Percentiles rank a stretch among this genome's conserved stretches.
These are phyloP conservation scores for Lingula anatina DNA, from an alignment of 2,888 invertebrate species.

Conservation along the genomic window DNA sequence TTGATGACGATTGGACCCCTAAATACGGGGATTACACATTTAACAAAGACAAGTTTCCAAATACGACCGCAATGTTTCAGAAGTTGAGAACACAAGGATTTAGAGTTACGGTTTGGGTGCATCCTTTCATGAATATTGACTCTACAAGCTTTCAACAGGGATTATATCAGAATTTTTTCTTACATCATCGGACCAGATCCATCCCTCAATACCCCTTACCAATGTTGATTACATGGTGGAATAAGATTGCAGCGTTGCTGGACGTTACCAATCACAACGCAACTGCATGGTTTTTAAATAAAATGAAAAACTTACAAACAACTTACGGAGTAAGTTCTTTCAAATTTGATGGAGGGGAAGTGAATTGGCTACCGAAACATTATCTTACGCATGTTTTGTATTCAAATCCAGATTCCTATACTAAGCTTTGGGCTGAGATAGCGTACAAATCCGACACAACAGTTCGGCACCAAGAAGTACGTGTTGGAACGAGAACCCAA, in stretches of 20 bases:
- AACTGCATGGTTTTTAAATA: conserved; percentile 68
- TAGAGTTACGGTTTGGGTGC: conserved; percentile 71
- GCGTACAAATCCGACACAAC: conserved; percentile 24
- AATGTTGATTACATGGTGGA: conserved; percentile 68
- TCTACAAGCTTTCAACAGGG: conserved; percentile 78
- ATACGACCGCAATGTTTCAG: conserved; percentile 61
- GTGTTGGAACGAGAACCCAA: conserved; percentile 77
- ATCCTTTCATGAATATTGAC: conserved; percentile 61
- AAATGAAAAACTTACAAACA: conserved; percentile 63
- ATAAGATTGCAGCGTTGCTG: conserved; percentile 69
- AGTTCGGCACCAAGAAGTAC: conserved; percentile 69
- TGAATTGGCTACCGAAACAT: conserved; percentile 31
- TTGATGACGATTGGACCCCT: conserved; percentile 78
- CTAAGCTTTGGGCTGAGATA: conserved; percentile 27
- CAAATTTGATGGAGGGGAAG: conserved; percentile 73
- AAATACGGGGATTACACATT: conserved; percentile 79
- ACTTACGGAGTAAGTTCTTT: conserved; percentile 76
- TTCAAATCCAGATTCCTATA: conserved; percentile 27
- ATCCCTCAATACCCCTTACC: conserved; percentile 42
- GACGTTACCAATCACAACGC: conserved; percentile 83
- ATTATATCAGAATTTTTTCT: no score
- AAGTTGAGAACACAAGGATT: conserved; percentile 62
- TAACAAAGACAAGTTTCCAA: conserved; percentile 65
- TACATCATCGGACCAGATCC: conserved; percentile 78
- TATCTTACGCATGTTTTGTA: conserved; percentile 17